Conservation (phyloP, 2,113 vertebrate species). For the Hypomesus transpacificus region DNA sequence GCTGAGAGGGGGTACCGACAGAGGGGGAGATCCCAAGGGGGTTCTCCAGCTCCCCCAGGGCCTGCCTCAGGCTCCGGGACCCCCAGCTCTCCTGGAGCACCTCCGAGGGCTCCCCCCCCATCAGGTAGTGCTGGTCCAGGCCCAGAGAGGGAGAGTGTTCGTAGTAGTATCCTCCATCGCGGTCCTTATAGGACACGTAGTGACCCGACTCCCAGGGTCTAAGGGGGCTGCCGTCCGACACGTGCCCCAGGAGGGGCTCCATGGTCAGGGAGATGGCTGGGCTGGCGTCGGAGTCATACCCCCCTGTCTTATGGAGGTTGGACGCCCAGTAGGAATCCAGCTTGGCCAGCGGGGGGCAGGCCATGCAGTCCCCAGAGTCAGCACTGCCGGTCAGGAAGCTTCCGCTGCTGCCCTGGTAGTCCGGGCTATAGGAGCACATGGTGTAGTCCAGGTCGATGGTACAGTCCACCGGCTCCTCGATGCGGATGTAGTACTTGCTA, state of each 20-base stretch:
- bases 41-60: slow-evolving; percentile 78
- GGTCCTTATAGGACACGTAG: slow-evolving; percentile 77
- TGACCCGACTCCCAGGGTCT: slow-evolving; percentile 72
- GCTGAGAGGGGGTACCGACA: slow-evolving; percentile 37
- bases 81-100: slow-evolving; percentile 67
- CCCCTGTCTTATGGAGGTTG: slow-evolving; percentile 61
- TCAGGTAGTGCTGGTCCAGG: slow-evolving; percentile 62
- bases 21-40: slow-evolving; percentile 72
- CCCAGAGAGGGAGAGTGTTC: slow-evolving; percentile 62
- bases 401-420: slow-evolving; percentile 68
- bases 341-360: slow-evolving; percentile 61
- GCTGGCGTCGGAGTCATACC: slow-evolving; percentile 76
- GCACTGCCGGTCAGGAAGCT: slow-evolving; percentile 64
- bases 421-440: slow-evolving; percentile 76
- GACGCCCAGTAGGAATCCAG: slow-evolving; percentile 69
- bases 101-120: slow-evolving; percentile 54
- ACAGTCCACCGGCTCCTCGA: slow-evolving; percentile 82
- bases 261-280: slow-evolving; percentile 77
- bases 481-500: slow-evolving; percentile 92
- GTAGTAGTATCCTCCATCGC: slow-evolving; percentile 72
- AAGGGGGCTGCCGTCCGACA: slow-evolving; percentile 49
- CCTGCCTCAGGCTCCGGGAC: slow-evolving; percentile 67
- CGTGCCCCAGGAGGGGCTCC: slow-evolving; percentile 84
- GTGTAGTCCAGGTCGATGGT: slow-evolving; percentile 79
- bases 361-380: slow-evolving; percentile 66